Evolutionary conservation across 2,888 invertebrate genomes (phyloP).

Genomic region (Halictus ligatus): DNA sequence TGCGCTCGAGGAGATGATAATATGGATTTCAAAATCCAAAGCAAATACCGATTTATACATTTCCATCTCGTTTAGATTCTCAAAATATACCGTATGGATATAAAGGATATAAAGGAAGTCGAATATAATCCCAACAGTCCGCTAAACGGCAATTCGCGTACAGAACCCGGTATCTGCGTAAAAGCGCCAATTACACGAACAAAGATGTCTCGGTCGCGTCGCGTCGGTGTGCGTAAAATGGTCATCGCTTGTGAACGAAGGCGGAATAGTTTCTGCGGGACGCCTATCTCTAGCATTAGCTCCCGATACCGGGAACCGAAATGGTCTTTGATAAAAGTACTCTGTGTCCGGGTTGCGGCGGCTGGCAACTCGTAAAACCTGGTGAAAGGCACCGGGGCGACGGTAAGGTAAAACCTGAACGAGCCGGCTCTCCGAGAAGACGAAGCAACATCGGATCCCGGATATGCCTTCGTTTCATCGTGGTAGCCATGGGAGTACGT

Average conservation of each 20-base stretch:
- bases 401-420: constrained; percentile 74
- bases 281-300: constrained; percentile 23
- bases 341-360: not conserved
- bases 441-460: not conserved
- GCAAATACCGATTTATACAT: not conserved
- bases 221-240: not conserved
- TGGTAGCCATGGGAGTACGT: constrained; percentile 14
- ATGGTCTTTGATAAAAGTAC: constrained; percentile 35
- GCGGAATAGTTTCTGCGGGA: not conserved
- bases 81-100: not conserved
- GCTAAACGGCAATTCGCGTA: not conserved
- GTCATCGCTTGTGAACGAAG: not conserved
- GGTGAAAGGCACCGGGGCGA: constrained; percentile 62
- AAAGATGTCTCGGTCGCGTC: not conserved
- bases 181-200: not conserved
- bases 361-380: constrained; percentile 73
- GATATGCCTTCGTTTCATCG: constrained; percentile 4
- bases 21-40: not conserved
- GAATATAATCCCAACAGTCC: not conserved
- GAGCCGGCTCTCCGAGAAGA: constrained; percentile 5
- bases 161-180: not conserved
- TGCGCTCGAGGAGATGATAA: not conserved
- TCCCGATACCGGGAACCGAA: constrained; percentile 29
- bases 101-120: not conserved
- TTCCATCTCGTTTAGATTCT: not conserved